phyloP scores from a whole-genome alignment of 2,888 invertebrate species.

The Lathronympha strigana region DNA sequence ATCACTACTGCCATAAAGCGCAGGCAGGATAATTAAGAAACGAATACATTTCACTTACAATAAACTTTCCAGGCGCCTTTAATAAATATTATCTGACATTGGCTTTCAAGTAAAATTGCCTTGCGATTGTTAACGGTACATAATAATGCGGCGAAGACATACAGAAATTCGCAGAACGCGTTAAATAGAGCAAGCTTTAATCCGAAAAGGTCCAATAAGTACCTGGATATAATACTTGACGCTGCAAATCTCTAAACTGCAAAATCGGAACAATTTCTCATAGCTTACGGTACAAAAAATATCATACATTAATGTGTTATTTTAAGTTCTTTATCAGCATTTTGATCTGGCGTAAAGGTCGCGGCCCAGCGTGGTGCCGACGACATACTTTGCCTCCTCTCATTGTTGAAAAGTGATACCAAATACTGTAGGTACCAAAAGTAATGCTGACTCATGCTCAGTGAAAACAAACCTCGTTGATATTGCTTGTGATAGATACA shows the following conservation, averaged over 20 bases:
- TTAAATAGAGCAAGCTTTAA: slow-evolving; percentile 44
- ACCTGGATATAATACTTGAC: slow-evolving; percentile 22
- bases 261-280: slow-evolving; percentile 13
- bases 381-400: slow-evolving; percentile 50
- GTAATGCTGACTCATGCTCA: slow-evolving; percentile 65
- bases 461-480: slow-evolving; percentile 69
- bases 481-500: slow-evolving; percentile 60
- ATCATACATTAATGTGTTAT: slow-evolving; percentile 36
- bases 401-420: slow-evolving; percentile 54
- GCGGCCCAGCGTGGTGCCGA: slow-evolving; percentile 51
- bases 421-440: slow-evolving; percentile 33
- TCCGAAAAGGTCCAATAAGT: slow-evolving; percentile 35
- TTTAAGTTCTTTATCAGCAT: slow-evolving; percentile 37
- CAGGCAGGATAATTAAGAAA: slow-evolving; percentile 51
- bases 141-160: slow-evolving; percentile 56
- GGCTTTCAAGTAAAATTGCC: slow-evolving; percentile 55
- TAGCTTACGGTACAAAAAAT: slow-evolving; percentile 25
- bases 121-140: slow-evolving; percentile 69
- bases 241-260: slow-evolving; percentile 21
- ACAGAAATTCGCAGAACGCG: slow-evolving; percentile 63
- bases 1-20: slow-evolving; percentile 43
- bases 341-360: slow-evolving; percentile 53
- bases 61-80: slow-evolving; percentile 54
- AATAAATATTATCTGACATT: slow-evolving; percentile 45
- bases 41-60: slow-evolving; percentile 53